Conservation (phyloP, 2,797 vertebrate genomes). For the Taenioides sp. region DNA sequence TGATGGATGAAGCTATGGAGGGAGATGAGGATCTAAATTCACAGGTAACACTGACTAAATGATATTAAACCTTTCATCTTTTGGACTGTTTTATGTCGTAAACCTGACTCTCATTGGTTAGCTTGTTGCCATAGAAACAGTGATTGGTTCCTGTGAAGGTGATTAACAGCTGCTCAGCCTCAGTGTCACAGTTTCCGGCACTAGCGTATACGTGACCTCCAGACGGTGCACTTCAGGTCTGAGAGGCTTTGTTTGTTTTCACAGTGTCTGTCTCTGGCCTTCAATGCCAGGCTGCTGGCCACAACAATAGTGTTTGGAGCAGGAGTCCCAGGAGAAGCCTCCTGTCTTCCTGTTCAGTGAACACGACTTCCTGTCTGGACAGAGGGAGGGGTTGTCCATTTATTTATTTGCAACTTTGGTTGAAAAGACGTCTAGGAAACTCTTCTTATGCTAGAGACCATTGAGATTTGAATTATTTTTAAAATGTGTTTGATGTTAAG, state of each 20-base stretch:
- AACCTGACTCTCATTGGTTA: not conserved
- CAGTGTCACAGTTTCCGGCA: slow-evolving; percentile 21
- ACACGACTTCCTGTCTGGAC: slow-evolving; percentile 80
- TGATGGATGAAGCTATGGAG: slow-evolving; percentile 78
- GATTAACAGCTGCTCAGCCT: slow-evolving; percentile 16
- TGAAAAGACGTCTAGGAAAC: slow-evolving; percentile 80
- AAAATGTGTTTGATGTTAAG: slow-evolving; percentile 79
- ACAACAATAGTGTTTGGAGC: slow-evolving; percentile 86
- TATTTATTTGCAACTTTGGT: slow-evolving; percentile 78
- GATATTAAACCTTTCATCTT: not conserved
- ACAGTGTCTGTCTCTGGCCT: slow-evolving; percentile 72
- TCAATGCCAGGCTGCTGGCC: slow-evolving; percentile 76
- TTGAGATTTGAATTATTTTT: slow-evolving; percentile 73
- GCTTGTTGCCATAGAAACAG: slow-evolving; percentile 45
- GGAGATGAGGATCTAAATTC: slow-evolving; percentile 68
- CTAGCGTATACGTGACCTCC: slow-evolving; percentile 73
- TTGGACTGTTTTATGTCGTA: not conserved
- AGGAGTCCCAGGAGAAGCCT: slow-evolving; percentile 79
- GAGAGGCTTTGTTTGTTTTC: slow-evolving; percentile 78
- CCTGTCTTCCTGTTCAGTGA: slow-evolving; percentile 80
- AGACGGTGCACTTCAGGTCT: slow-evolving; percentile 56
- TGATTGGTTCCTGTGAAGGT: not conserved
- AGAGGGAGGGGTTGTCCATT: slow-evolving; percentile 65
- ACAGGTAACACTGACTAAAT: slow-evolving; percentile 58
- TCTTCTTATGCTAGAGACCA: slow-evolving; percentile 59